A percentile compares a stretch with the other conserved stretches of the same genome.
Conservation (phyloP, 2,888 invertebrate genomes). For the Eurytoma californica region DNA sequence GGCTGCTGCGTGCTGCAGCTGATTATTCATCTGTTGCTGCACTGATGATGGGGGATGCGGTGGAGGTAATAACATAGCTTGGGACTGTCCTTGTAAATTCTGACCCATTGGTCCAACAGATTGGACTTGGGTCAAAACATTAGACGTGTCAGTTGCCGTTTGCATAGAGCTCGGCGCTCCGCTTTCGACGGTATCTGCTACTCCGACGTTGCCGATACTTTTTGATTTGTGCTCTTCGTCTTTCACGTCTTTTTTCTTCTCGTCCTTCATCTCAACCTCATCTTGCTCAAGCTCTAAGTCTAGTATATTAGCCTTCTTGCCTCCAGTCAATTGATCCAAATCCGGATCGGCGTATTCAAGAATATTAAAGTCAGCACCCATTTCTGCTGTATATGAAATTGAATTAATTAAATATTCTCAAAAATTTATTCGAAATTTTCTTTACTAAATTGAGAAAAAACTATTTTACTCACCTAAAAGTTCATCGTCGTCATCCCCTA, state of each 20-base stretch:
- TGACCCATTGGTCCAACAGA: constrained; percentile 61
- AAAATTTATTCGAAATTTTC: constrained; percentile 14
- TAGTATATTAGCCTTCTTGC: constrained; percentile 89
- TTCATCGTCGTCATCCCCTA: constrained; percentile 91
- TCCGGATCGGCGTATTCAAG: constrained; percentile 97
- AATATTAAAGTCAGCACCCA: constrained; percentile 96
- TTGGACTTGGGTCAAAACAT: constrained; percentile 63
- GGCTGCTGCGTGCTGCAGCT: constrained; percentile 82
- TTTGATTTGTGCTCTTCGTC: constrained; percentile 67
- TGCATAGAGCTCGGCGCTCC: constrained; percentile 60
- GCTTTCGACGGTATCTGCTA: constrained; percentile 62
- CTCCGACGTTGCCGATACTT: constrained; percentile 59
- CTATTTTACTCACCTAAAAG: constrained; percentile 77
- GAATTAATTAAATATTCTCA: constrained; percentile 25
- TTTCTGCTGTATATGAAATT: constrained; percentile 80
- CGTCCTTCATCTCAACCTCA: constrained; percentile 81
- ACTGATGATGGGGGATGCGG: constrained; percentile 70
- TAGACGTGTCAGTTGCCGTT: constrained; percentile 63
- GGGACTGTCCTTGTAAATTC: constrained; percentile 63
- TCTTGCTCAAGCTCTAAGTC: constrained; percentile 90
- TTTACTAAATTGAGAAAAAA: constrained; percentile 1
- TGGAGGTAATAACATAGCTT: constrained; percentile 64
- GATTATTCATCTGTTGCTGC: constrained; percentile 78
- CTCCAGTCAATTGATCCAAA: constrained; percentile 86
- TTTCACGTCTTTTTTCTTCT: constrained; percentile 75